phyloP scores from a whole-genome alignment of 2,113 vertebrate genomes.

The Pelecanoides urinatrix region DNA sequence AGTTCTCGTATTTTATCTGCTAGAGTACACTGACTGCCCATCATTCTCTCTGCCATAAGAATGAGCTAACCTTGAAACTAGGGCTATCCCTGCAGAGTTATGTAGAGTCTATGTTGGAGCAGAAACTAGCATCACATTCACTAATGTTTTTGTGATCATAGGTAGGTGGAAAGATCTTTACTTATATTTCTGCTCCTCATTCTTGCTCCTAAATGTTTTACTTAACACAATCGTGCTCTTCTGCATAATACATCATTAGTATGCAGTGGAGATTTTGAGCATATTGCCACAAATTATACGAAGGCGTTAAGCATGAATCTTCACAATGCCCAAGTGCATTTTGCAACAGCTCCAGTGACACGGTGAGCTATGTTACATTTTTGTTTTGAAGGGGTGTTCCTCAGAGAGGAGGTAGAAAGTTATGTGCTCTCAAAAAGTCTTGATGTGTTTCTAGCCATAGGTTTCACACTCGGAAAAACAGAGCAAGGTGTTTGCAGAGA shows the following conservation, averaged over 20 bases:
- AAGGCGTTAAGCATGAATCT: not conserved
- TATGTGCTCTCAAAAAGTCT: conserved; percentile 7
- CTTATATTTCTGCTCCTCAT: not conserved
- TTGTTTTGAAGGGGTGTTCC: not conserved
- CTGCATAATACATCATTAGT: not conserved
- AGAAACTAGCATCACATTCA: not conserved
- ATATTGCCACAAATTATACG: not conserved
- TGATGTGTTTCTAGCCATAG: not conserved
- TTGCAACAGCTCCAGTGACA: not conserved
- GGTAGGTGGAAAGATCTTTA: not conserved
- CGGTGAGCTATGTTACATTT: not conserved
- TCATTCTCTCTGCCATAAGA: not conserved
- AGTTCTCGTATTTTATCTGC: not conserved
- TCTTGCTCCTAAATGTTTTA: not conserved
- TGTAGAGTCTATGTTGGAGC: accelerated
- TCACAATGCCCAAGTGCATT: not conserved
- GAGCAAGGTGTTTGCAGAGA: not conserved
- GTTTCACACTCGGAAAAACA: not conserved
- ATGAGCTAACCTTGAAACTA: not conserved
- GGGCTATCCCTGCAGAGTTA: not conserved
- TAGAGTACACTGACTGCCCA: not conserved
- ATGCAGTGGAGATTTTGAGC: not conserved
- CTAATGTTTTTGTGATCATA: not conserved
- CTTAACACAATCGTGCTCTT: not conserved
- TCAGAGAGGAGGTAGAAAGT: conserved; percentile 2